Base-by-base conservation (phyloP, 92 coral and sea anemone species). In the Heteractis magnifica region DNA sequence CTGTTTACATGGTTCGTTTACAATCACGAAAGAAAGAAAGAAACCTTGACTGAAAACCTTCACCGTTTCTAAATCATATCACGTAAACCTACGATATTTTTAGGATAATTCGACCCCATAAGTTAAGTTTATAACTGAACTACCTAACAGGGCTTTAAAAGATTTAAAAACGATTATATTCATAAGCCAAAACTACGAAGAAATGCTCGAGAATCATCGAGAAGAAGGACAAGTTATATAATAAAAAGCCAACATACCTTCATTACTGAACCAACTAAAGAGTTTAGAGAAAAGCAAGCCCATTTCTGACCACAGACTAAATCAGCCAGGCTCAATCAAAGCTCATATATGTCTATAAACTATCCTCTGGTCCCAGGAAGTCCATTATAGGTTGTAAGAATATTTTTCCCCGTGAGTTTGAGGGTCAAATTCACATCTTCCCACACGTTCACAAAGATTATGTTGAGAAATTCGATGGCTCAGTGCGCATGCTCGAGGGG, bases 211-310 rank as follows among this genome's bases (percentile, higher is more conserved):
- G 10, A 51, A 68, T 71, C 86, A 89, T 75, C 55, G 21, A 10
- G 26, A 51, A 64, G 50, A 51, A 64, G 50, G 59, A 23, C 49
- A 15, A 34, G 44, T 34, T 34, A 0, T 34, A 23, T 7, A 19
- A 50, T n/a, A 49, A 44, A 55, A 26, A 20, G 55, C 26, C 65
- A 48, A 21, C 96, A 88, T 82, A 95, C 98, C 98, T 91, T 93
- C 95, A 78, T 92, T 91, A 49, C 97, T 91, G 83, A 95, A 95
- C 93, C 95, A 90, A 71, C 98, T 93, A 83, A 94, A 95, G 52
- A 95, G 75, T 84, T 95, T 93, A 19, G 99, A 90, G 87, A 97
- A 97, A 75, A 97, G 78, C 81, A 92, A 83, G 51, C 99, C 99
- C 99, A 97, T 97, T 90, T 91, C 93, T 86, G 79, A 76, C 87